Percentiles rank a stretch among this genome's conserved stretches.
phyloP scores from a whole-genome alignment of 2,888 invertebrate genomes.

The Hirudinaria manillensis region DNA sequence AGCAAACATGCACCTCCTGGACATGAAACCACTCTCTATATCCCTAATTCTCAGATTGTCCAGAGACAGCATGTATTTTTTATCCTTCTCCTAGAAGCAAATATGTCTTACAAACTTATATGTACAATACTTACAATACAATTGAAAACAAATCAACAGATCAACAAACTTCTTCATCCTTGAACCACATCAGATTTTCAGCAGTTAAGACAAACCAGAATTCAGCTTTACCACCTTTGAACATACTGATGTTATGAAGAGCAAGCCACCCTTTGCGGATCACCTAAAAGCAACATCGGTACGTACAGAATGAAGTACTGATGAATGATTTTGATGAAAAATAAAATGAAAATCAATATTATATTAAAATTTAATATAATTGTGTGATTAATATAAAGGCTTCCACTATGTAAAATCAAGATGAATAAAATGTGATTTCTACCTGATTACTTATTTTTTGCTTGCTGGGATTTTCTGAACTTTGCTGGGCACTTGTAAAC shows the following conservation, averaged over 20 bases:
- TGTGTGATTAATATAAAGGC: not conserved
- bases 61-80: constrained; percentile 96
- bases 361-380: too few species aligned
- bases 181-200: constrained; percentile 97
- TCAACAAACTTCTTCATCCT: constrained; percentile 78
- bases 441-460: constrained; percentile 82
- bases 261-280: constrained; percentile 98
- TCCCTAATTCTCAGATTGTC: constrained; percentile 94
- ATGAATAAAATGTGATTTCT: constrained; percentile 20
- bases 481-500: constrained; percentile 80
- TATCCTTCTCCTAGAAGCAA: constrained; percentile 74
- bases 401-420: not conserved
- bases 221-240: constrained; percentile 97
- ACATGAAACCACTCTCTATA: constrained; percentile 91
- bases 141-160: too few species aligned
- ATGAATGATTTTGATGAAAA: not conserved
- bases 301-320: not conserved
- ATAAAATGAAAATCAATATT: not conserved
- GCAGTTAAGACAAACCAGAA: constrained; percentile 99
- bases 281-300: constrained; percentile 62
- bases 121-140: not conserved
- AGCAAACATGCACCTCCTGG: constrained; percentile 91
- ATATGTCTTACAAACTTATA: not conserved
- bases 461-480: constrained; percentile 59
- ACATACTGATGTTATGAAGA: constrained; percentile 96